Conservation (phyloP, 2,888 invertebrate species). For the Spicauda simplicius region DNA sequence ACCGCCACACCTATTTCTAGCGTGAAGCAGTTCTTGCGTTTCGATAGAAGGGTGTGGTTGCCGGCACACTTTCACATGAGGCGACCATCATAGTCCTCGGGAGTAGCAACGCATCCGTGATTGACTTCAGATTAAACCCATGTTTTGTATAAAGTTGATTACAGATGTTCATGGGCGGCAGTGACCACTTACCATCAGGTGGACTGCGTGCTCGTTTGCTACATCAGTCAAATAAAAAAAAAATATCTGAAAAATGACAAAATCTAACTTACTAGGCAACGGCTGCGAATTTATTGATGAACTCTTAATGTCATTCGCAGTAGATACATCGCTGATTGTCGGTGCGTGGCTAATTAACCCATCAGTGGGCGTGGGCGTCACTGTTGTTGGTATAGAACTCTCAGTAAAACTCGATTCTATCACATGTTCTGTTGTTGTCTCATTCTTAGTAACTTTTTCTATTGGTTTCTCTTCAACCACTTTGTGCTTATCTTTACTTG, state of each 20-base stretch:
- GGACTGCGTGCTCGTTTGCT: no score
- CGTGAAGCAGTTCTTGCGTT: no score
- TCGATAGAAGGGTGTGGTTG: no score
- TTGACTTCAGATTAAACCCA: no score
- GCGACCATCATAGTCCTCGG: no score
- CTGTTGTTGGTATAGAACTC: slow-evolving; percentile 46
- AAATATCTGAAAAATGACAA: background rate
- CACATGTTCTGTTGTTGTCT: slow-evolving; percentile 58
- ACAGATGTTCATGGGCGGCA: no score
- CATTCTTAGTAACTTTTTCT: slow-evolving; percentile 55
- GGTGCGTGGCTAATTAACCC: slow-evolving; percentile 59
- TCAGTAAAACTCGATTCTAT: slow-evolving; percentile 67
- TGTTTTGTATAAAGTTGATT: no score
- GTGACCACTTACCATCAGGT: no score
- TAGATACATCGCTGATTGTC: slow-evolving; percentile 47
- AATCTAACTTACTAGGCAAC: slow-evolving; percentile 63
- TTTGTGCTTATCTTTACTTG: slow-evolving; percentile 58
- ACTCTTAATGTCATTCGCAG: slow-evolving; percentile 53
- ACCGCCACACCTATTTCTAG: no score
- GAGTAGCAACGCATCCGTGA: no score
- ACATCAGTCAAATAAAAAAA: no score
- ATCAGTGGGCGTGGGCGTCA: slow-evolving; percentile 68
- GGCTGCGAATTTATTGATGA: slow-evolving; percentile 69
- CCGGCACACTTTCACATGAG: no score
- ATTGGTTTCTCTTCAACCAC: slow-evolving; percentile 48